These are phyloP conservation scores for Peromyscus maniculatus DNA, from an alignment of 2,113 vertebrate species.

Conservation along the genomic window DNA sequence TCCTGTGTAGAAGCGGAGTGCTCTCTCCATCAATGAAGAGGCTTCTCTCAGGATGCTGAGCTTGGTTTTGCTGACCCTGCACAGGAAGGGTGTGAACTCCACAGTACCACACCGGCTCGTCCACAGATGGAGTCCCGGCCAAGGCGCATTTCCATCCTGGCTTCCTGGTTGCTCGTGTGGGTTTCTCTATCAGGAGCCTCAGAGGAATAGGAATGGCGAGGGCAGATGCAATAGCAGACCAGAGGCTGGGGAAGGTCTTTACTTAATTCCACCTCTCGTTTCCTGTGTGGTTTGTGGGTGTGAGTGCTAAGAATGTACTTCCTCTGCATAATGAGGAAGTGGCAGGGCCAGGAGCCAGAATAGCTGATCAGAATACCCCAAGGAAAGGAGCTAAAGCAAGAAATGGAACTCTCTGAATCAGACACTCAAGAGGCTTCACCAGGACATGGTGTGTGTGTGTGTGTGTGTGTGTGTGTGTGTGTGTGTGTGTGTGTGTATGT, in stretches of 20 bases:
- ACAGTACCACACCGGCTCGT: background rate
- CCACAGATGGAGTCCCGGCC: background rate
- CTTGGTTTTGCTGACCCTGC: background rate
- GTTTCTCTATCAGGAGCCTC: background rate
- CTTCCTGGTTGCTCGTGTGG: background rate
- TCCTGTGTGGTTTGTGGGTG: slow-evolving; percentile 54
- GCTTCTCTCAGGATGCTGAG: background rate
- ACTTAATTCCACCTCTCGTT: background rate
- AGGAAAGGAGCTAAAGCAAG: background rate
- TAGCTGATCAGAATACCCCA: background rate
- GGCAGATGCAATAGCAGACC: background rate
- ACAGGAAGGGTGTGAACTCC: background rate
- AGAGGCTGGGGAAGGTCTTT: slow-evolving; percentile 16
- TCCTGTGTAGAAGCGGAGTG: background rate
- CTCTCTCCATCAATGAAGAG: background rate
- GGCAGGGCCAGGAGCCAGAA: background rate
- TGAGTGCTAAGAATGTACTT: slow-evolving; percentile 39
- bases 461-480: background rate
- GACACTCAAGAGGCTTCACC: background rate
- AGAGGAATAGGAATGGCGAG: background rate
- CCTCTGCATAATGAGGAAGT: slow-evolving; percentile 29
- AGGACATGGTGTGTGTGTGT: background rate
- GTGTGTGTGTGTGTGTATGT: background rate
- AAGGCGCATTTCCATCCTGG: background rate
- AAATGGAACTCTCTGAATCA: background rate